A percentile compares a stretch with the other conserved stretches of the same genome.
These are phyloP conservation scores for Cichlasoma orientale DNA, from an alignment of 2,797 vertebrate genomes.

Conservation along the genomic window DNA sequence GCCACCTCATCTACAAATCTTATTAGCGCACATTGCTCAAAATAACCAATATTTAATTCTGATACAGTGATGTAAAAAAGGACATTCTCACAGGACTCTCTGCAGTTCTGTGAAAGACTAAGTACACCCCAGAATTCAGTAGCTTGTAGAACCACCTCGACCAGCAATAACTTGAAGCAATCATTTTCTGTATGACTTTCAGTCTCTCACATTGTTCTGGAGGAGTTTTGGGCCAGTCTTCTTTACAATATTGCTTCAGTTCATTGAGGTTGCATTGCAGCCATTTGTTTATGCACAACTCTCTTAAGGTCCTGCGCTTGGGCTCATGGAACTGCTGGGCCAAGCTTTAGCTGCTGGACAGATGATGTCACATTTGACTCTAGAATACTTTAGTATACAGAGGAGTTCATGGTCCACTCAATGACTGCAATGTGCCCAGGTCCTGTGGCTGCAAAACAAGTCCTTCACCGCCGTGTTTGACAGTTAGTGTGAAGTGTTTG, in stretches of 20 bases:
- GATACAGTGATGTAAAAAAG: background rate
- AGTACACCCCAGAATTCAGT: background rate
- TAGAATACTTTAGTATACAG: background rate
- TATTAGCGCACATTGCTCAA: background rate
- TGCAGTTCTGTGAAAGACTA: background rate
- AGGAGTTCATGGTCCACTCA: background rate
- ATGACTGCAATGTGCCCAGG: background rate
- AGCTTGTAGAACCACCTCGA: too few species aligned
- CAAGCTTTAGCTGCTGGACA: too few species aligned
- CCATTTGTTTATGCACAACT: background rate
- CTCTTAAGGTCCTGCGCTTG: background rate
- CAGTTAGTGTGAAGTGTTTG: background rate
- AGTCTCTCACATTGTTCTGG: background rate
- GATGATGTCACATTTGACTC: background rate
- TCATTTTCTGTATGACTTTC: background rate
- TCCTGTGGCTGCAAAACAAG: background rate
- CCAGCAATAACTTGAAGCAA: background rate
- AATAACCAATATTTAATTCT: background rate
- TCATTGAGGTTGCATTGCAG: background rate
- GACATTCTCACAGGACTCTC: background rate
- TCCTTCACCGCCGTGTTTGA: background rate
- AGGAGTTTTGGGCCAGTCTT: background rate
- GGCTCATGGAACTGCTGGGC: too few species aligned
- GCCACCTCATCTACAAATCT: background rate
- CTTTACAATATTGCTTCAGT: background rate